Evolutionary conservation across 2,113 vertebrate genomes (phyloP).

Genomic region (Spilogale gracilis): DNA sequence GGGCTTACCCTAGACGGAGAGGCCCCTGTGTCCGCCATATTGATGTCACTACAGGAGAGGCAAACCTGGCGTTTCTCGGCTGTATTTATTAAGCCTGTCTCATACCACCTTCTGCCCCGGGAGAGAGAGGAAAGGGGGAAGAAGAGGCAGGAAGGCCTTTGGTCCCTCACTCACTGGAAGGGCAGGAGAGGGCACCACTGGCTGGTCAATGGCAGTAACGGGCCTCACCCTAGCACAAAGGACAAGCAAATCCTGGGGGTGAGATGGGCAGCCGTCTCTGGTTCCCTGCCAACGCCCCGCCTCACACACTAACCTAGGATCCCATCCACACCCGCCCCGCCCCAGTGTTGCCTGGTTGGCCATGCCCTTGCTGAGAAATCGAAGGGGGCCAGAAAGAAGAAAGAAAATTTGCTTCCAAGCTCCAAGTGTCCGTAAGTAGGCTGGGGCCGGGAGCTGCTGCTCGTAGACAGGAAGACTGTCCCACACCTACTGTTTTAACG

Average conservation of each 20-base stretch:
- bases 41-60: background rate
- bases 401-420: background rate
- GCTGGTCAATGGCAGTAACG: accelerated
- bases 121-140: background rate
- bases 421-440: background rate
- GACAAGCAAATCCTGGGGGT: background rate
- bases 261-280: too few species aligned
- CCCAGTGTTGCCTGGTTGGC: background rate
- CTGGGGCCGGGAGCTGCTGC: background rate
- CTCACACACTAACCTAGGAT: background rate
- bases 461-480: background rate
- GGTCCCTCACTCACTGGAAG: background rate
- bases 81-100: background rate
- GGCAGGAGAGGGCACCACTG: accelerated
- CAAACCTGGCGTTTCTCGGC: background rate
- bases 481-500: background rate
- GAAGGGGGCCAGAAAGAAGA: background rate
- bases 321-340: background rate
- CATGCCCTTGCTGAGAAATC: background rate
- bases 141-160: background rate
- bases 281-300: background rate
- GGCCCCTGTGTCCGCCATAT: background rate
- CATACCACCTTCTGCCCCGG: background rate
- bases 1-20: background rate
- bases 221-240: background rate